Percentiles rank a stretch among this genome's conserved stretches.
Conservation (phyloP, 23 tunicate species). For the Halocynthia roretzi region DNA sequence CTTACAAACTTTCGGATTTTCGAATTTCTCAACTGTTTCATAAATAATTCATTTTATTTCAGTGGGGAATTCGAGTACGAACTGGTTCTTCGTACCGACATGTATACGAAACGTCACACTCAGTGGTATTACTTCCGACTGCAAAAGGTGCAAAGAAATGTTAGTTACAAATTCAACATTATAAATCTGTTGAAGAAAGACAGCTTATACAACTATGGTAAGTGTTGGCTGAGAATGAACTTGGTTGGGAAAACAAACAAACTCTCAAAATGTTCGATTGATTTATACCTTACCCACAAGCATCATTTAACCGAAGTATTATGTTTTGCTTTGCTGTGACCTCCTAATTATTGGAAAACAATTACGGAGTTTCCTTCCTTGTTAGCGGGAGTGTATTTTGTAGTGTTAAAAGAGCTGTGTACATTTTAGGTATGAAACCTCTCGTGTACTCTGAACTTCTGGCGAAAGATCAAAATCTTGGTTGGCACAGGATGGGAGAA, state of each 20-base stretch:
- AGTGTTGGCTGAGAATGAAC: neutral
- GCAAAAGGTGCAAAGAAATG: slow-evolving; percentile 51
- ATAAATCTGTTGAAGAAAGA: slow-evolving; percentile 89
- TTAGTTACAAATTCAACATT: slow-evolving; percentile 75
- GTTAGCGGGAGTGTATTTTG: neutral
- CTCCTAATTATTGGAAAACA: neutral
- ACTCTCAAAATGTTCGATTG: too few species aligned
- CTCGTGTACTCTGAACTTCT: slow-evolving; percentile 74
- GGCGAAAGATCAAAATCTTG: slow-evolving; percentile 48
- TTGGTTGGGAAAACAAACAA: too few species aligned
- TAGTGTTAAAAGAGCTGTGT: neutral
- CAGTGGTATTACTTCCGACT: slow-evolving; percentile 93
- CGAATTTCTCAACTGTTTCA: too few species aligned
- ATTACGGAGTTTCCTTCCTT: neutral
- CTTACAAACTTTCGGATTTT: too few species aligned
- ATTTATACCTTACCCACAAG: too few species aligned
- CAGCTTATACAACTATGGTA: slow-evolving; percentile 90
- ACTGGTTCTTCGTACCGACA: slow-evolving; percentile 83
- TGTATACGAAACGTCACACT: slow-evolving; percentile 93
- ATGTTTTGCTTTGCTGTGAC: neutral
- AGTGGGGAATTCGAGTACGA: slow-evolving; percentile 82
- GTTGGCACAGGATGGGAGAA: slow-evolving; percentile 81
- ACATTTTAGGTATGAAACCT: slow-evolving; percentile 74
- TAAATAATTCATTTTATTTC: neutral
- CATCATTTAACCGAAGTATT: neutral